Conservation (phyloP, 1,140 invertebrate species). For the Calosoma granatense region DNA sequence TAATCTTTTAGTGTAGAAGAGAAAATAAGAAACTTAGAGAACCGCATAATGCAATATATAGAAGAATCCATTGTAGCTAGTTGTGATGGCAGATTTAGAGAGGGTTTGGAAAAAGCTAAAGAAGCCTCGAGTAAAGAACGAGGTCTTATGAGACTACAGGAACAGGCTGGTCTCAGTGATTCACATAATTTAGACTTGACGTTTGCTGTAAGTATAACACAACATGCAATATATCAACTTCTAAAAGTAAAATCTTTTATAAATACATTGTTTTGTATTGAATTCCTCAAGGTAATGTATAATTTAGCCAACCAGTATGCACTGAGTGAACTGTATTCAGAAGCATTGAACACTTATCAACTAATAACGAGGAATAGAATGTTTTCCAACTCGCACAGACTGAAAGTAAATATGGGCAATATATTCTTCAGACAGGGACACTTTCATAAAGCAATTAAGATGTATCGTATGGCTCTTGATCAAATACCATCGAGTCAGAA, state of each 20-base stretch:
- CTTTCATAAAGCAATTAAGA: constrained; percentile 91
- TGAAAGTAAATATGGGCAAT: constrained; percentile 98
- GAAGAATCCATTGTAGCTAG: constrained; percentile 68
- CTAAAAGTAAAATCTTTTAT: neutral
- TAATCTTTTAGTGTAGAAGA: constrained; percentile 59
- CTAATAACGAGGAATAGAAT: constrained; percentile 76
- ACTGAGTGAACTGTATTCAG: constrained; percentile 87
- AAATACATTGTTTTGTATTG: constrained; percentile 2
- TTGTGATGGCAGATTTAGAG: constrained; percentile 24
- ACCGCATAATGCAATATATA: constrained; percentile 72
- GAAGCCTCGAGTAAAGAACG: constrained; percentile 90
- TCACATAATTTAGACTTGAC: constrained; percentile 88
- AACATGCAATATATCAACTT: neutral
- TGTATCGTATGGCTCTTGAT: constrained; percentile 95
- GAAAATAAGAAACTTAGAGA: constrained; percentile 73
- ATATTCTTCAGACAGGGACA: constrained; percentile 94
- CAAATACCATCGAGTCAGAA: constrained; percentile 89
- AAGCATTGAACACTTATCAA: constrained; percentile 93
- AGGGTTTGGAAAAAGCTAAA: constrained; percentile 85
- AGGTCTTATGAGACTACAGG: constrained; percentile 78
- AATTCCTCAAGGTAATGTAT: constrained; percentile 80
- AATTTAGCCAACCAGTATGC: constrained; percentile 91
- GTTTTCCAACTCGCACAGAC: constrained; percentile 76
- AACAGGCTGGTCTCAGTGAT: constrained; percentile 79
- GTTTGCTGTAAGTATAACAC: constrained; percentile 64